Evolutionary conservation across 2,797 vertebrate species (phyloP), one percentile per base, ranked within the genome.

Genomic region (Esox masquinongy): DNA sequence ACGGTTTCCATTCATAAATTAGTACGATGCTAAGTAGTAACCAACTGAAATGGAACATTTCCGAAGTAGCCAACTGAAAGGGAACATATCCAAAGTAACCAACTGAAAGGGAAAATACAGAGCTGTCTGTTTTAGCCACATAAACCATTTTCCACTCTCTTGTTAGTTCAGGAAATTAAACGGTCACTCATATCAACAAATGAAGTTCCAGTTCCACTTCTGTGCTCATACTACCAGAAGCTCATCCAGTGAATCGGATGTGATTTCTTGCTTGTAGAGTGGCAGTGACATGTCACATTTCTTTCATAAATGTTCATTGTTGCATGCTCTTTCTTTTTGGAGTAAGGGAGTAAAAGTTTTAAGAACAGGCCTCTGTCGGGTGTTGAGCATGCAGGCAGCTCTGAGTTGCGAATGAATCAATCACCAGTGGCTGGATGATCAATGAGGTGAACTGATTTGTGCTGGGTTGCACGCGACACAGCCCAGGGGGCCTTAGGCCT

Each of bases 391-490:
- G 69, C 76, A 81, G 80, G 47, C 74, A 22, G 77, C 74, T 81
- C 74, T 81, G 59, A 51, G 68, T 47, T 22, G 22, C 22, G 19
- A 59, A 7, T 9, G 68, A 80, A 59, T 8, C 53, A 59, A 59
- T 22, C n/a, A 86, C 90, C 86, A 83, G 84, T 91, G 51, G 17
- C 68, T 70, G 69, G 53, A 59, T 59, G 34, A 81, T 91, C 86
- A 75, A 83, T 90, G 47, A 79, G 19, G 64, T 49, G 64, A 68
- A 49, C 22, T 6, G 72, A 66, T 66, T 66, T 59, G 53, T 19
- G n/a, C n/a, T 59, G n/a, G 53, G 53, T 16, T n/a, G n/a, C n/a
- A 22, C 17, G 53, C n/a, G n/a, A 3, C n/a, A 59, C n/a, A 11
- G n/a, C 19, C n/a, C 53, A 11, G 19, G n/a, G 36, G 36, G 7